Conservation (phyloP, 2,113 vertebrate species). For the cattle (Bos taurus) region ARS-UCD2.0 NC_037340.1:1092001-1092500, state of each 20-base stretch:
- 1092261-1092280: not conserved
- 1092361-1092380: not conserved
- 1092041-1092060: not conserved
- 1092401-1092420: not conserved
- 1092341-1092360: not conserved
- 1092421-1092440: not conserved
- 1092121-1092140: not conserved
- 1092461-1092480: not conserved
- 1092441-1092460: not conserved
- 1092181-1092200: not conserved
- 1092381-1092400: not conserved
- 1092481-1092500: conserved; percentile 26
- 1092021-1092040: not conserved
- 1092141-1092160: not conserved
- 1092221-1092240: not conserved
- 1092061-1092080: not conserved
- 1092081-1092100: not conserved
- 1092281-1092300: not conserved
- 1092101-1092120: not conserved
- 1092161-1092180: not conserved
- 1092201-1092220: not conserved
- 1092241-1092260: not conserved
- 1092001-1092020: not conserved
- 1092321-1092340: not conserved
- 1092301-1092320: not conserved